These are phyloP conservation scores for Dryobota labecula DNA, from an alignment of 2,888 invertebrate genomes.

Conservation along the genomic window DNA sequence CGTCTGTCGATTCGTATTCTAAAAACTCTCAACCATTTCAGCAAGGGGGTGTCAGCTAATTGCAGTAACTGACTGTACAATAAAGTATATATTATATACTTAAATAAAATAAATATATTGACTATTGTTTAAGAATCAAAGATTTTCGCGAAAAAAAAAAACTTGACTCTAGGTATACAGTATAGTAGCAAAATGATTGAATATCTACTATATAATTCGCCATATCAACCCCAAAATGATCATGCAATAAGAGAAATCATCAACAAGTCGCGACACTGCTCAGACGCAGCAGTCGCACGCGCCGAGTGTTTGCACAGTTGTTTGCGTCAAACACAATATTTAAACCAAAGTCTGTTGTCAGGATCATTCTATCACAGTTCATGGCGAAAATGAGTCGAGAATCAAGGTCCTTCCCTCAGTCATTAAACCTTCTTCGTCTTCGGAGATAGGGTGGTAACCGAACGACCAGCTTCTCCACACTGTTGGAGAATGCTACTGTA, in stretches of 20 bases:
- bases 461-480: background rate
- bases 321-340: conserved; percentile 44
- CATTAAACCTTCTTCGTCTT: background rate
- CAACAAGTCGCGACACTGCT: conserved; percentile 12
- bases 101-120: too few relatives aligned
- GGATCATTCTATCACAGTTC: conserved; percentile 17
- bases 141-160: too few relatives aligned
- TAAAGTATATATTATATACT: too few relatives aligned
- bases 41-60: too few relatives aligned
- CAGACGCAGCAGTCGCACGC: conserved; percentile 58
- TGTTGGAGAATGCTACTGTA: background rate
- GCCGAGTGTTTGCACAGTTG: conserved; percentile 60
- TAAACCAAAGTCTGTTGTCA: conserved; percentile 20
- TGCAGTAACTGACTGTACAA: too few relatives aligned
- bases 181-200: background rate
- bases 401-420: background rate
- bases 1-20: too few relatives aligned
- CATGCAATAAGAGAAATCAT: conserved; percentile 24
- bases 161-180: background rate
- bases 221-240: conserved; percentile 13
- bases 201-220: background rate
- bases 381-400: background rate
- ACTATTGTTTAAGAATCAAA: too few relatives aligned
- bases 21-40: too few relatives aligned
- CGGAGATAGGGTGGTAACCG: background rate